Conservation (phyloP, 2,113 vertebrate species). For the Cyphomyrus discorhynchus region DNA sequence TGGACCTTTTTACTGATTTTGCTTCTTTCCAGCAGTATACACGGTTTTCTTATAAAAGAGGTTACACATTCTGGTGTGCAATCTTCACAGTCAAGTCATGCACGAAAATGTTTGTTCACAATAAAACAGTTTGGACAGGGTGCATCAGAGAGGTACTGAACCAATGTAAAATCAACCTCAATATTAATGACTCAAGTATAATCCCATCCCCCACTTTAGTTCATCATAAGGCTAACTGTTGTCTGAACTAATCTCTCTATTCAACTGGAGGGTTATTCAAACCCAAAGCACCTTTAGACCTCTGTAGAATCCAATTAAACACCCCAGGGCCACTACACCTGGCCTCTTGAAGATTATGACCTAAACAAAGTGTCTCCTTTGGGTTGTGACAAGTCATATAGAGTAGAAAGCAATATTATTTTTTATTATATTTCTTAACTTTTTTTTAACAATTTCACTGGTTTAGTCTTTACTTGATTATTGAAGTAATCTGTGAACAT, state of each 20-base stretch:
- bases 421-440: not conserved
- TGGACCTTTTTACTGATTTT: not conserved
- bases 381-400: not conserved
- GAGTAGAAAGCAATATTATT: not conserved
- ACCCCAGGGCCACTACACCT: constrained; percentile 31
- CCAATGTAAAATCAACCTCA: not conserved
- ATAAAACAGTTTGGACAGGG: not conserved
- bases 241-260: constrained; percentile 37
- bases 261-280: constrained; percentile 39
- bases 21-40: not conserved
- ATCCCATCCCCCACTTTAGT: constrained; percentile 18
- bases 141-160: not conserved
- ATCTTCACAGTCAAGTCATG: not conserved
- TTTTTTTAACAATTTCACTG: not conserved
- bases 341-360: constrained; percentile 15
- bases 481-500: not conserved
- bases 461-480: not conserved
- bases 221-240: constrained; percentile 21
- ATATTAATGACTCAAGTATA: constrained; percentile 24
- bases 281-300: constrained; percentile 38
- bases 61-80: not conserved
- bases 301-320: constrained; percentile 48
- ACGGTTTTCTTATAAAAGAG: not conserved
- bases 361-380: constrained; percentile 21
- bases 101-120: not conserved